phyloP scores from a whole-genome alignment of 1,140 invertebrate species.

The Procambarus clarkii region DNA sequence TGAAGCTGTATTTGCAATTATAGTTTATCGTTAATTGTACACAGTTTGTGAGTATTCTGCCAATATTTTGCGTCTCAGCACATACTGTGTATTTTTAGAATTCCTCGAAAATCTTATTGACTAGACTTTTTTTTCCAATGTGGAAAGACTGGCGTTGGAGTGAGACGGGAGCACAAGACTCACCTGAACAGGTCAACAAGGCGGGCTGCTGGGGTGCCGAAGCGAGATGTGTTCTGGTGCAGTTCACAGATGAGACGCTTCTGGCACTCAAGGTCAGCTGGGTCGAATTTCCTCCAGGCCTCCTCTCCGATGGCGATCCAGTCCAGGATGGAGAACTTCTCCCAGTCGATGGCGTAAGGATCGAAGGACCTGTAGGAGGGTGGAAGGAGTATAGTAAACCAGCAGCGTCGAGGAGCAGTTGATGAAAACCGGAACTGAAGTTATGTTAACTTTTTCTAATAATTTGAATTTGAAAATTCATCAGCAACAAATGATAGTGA shows the following conservation, averaged over 20 bases:
- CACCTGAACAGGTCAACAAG: slow-evolving; percentile 73
- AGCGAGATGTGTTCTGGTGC: slow-evolving; percentile 72
- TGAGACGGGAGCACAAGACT: not conserved
- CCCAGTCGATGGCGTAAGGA: slow-evolving; percentile 70
- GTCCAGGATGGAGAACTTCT: slow-evolving; percentile 73
- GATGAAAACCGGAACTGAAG: too few relatives aligned
- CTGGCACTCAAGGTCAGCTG: slow-evolving; percentile 73
- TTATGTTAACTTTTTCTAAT: not conserved
- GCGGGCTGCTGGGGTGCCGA: slow-evolving; percentile 71
- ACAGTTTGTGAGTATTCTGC: too few relatives aligned
- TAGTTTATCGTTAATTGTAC: too few relatives aligned
- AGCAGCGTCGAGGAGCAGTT: not conserved
- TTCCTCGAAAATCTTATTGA: too few relatives aligned
- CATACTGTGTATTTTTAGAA: too few relatives aligned
- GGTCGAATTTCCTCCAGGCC: slow-evolving; percentile 74
- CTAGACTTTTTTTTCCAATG: too few relatives aligned
- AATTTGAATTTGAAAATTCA: not conserved
- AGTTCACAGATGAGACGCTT: slow-evolving; percentile 73
- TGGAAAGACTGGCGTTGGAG: too few relatives aligned
- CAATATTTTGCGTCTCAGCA: too few relatives aligned
- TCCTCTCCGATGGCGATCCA: slow-evolving; percentile 74
- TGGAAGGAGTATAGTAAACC: not conserved
- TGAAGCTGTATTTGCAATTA: too few relatives aligned
- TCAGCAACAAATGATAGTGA: too few relatives aligned
- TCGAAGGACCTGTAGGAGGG: slow-evolving; percentile 68